phyloP scores from a whole-genome alignment of 2,888 invertebrate species.

The Andrena camellia region DNA sequence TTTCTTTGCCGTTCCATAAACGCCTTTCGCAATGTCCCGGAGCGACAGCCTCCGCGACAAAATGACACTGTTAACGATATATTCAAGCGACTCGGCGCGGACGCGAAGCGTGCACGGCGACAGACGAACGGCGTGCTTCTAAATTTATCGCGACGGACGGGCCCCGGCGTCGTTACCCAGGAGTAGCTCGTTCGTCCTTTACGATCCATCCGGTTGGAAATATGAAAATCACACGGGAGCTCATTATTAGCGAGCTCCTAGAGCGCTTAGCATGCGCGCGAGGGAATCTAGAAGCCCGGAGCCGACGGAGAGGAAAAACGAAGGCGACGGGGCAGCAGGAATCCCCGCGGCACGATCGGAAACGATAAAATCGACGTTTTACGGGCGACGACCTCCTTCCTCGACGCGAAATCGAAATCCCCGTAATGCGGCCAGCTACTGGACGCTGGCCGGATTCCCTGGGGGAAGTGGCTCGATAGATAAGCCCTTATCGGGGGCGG shows the following conservation, averaged over 20 bases:
- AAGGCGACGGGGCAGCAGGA: not conserved
- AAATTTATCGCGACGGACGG: not conserved
- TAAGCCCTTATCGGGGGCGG: slow-evolving; percentile 46
- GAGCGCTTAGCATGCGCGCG: not conserved
- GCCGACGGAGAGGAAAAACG: not conserved
- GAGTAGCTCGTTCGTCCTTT: not conserved
- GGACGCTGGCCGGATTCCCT: slow-evolving; percentile 38
- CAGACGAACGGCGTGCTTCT: not conserved
- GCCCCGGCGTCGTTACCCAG: not conserved
- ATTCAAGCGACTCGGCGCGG: slow-evolving; percentile 2
- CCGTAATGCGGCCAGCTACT: slow-evolving; percentile 36
- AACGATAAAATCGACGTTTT: slow-evolving; percentile 48
- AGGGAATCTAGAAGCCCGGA: slow-evolving; percentile 5
- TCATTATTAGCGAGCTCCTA: not conserved
- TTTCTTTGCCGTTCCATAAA: slow-evolving; percentile 6
- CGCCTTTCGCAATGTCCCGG: slow-evolving; percentile 19
- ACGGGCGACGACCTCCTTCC: slow-evolving; percentile 16
- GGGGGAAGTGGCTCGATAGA: slow-evolving; percentile 44
- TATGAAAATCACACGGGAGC: not conserved
- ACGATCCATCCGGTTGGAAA: not conserved
- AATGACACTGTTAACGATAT: slow-evolving; percentile 24
- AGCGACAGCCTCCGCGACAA: slow-evolving; percentile 7
- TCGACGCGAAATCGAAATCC: slow-evolving; percentile 33
- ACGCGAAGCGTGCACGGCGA: not conserved
- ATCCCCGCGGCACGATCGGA: slow-evolving; percentile 8